Evolutionary conservation across 2,113 vertebrate genomes (phyloP), one percentile per base, ranked within the genome.

Genomic region (Pseudopipra pipra): DNA sequence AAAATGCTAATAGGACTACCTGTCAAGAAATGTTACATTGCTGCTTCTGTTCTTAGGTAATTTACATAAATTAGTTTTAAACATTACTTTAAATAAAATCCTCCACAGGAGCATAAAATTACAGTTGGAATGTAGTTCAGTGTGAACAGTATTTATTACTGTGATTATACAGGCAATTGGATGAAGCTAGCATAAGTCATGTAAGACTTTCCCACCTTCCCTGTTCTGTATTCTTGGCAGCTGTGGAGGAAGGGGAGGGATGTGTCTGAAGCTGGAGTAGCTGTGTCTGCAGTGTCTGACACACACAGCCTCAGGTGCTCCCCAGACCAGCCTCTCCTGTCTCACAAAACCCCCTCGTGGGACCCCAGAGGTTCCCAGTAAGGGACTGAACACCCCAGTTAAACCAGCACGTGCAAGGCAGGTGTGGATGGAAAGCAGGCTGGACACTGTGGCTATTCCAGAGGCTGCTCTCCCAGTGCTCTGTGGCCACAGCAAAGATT

Each of bases 31-130:
- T 93, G 92, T 84, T 96, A 93, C 95, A 93, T 87, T 90, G 88
- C 92, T 85, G 92, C 92, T 87, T 96, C 96, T 96, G 76, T 73
- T 97, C 93, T 93, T 72, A 30, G 90, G 66, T 95, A 94, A 96
- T 96, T 96, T 96, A 78, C 96, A 95, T 95, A 93, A 95, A 97
- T 96, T 97, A 95, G 88, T 96, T 96, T 95, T 54, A 94, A 96
- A 66, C 83, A 93, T 94, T 79, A 84, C 90, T 91, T 95, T 73
- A 95, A 90, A 88, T 78, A 96, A 96, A 95, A 93, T 85, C 92
- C 92, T 96, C 73, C 90, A 92, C 92, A 96, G 93, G 76, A 96
- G 76, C 85, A 95, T 90, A 93, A 90, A 96, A 96, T 94, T 77
- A 49, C 86, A 94, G 79, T 24, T 95, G 92, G 82, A 55, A 37